Percentiles rank a stretch among this genome's conserved stretches.
Conservation (phyloP, 30 jellyfish, hydroid and myxozoan species). For the Turritopsis dohrnii region DNA sequence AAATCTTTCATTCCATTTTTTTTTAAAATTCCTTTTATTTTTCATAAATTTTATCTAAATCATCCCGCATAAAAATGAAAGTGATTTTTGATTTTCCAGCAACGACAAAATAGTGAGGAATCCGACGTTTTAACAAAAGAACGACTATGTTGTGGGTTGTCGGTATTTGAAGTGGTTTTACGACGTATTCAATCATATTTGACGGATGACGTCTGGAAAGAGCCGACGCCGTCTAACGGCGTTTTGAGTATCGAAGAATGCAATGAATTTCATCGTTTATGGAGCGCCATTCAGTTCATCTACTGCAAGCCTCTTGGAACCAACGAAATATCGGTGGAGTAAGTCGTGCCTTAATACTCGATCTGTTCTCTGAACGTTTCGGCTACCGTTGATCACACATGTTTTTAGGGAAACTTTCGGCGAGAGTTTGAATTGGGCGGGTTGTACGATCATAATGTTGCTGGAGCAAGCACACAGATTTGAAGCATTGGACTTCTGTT, state of each 20-base stretch:
- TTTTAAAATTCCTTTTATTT: background rate
- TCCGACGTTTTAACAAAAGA: constrained; percentile 90
- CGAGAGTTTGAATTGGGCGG: constrained; percentile 99
- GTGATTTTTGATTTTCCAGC: too few relatives aligned
- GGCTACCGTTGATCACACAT: background rate
- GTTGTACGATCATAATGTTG: constrained; percentile 75
- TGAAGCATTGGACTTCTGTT: constrained; percentile 88
- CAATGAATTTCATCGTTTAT: constrained; percentile 92
- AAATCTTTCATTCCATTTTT: too few relatives aligned
- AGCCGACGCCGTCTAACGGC: constrained; percentile 96
- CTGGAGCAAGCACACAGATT: constrained; percentile 80
- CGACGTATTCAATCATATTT: constrained; percentile 63
- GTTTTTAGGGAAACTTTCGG: constrained; percentile 89
- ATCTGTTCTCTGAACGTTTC: too few relatives aligned
- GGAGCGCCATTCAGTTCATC: constrained; percentile 98
- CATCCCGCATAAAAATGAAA: too few relatives aligned
- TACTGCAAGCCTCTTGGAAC: constrained; percentile 96
- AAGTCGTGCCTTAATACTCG: constrained; percentile 23
- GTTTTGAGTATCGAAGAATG: constrained; percentile 98
- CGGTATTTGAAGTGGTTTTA: constrained; percentile 84
- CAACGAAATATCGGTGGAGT: constrained; percentile 97
- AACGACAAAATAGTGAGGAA: constrained; percentile 84
- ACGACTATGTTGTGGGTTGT: constrained; percentile 95
- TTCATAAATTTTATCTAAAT: too few relatives aligned
- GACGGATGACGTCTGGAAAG: constrained; percentile 91